Percentiles rank a stretch among this genome's conserved stretches.
Evolutionary conservation across 2,113 vertebrate genomes (phyloP).

Genomic region (Alces alces): DNA sequence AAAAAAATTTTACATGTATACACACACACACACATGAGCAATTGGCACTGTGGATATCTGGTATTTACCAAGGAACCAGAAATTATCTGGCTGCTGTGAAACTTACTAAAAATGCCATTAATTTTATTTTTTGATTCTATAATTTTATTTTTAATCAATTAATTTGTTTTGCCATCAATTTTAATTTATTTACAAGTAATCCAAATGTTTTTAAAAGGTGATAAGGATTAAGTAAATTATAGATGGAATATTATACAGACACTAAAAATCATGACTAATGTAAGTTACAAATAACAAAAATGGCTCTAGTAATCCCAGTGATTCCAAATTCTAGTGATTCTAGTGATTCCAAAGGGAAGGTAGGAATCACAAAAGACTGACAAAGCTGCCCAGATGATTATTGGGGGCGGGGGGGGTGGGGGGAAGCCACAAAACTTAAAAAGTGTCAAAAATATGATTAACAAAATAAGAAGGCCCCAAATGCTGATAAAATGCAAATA

Average conservation of each 20-base stretch:
- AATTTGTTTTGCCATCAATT: background rate
- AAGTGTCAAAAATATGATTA: background rate
- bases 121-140: background rate
- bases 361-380: background rate
- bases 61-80: background rate
- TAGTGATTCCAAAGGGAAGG: background rate
- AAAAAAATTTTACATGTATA: background rate
- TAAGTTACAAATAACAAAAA: background rate
- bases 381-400: background rate
- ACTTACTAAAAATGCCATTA: background rate
- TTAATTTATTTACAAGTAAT: background rate
- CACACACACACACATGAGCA: background rate
- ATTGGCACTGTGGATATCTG: background rate
- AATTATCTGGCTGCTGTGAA: background rate
- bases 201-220: background rate
- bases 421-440: background rate
- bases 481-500: background rate
- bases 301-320: background rate
- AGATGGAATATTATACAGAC: background rate
- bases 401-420: rapidly evolving
- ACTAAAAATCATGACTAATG: background rate
- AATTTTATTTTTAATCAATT: background rate
- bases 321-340: too few species aligned
- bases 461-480: background rate
- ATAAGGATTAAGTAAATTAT: background rate